Percentiles rank a stretch among this genome's conserved stretches.
Evolutionary conservation across 2,113 vertebrate genomes (phyloP).

Genomic region (Otis tarda): DNA sequence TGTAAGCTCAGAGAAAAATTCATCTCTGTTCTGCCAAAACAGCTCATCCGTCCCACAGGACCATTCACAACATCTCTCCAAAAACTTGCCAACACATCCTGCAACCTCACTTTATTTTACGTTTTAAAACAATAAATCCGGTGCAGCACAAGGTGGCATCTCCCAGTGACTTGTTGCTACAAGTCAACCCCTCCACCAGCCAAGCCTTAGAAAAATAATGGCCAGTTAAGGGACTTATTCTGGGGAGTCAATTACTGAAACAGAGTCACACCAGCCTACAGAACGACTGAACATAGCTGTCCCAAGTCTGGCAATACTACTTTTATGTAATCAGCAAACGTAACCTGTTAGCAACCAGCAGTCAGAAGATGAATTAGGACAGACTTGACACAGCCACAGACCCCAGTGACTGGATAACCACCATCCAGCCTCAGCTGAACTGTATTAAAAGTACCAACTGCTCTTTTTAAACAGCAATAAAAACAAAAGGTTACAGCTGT

Average conservation of each 20-base stretch:
- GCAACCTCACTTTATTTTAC: neutral
- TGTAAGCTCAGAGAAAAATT: neutral
- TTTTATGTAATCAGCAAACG: neutral
- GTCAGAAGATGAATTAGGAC: neutral
- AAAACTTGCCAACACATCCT: neutral
- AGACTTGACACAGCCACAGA: neutral
- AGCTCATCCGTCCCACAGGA: neutral
- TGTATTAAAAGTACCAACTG: neutral
- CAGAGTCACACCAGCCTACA: neutral
- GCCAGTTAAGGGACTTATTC: neutral
- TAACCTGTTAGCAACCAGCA: neutral
- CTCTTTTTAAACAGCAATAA: neutral
- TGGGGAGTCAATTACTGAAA: neutral
- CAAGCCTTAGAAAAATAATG: neutral
- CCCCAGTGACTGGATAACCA: neutral
- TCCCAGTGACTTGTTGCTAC: neutral
- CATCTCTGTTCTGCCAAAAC: neutral
- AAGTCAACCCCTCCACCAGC: neutral
- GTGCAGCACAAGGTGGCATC: neutral
- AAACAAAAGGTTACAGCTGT: neutral
- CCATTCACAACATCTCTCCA: neutral
- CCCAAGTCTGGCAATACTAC: neutral
- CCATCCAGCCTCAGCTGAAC: neutral
- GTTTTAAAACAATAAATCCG: neutral
- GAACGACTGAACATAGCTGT: neutral